phyloP scores from a whole-genome alignment of 2,888 invertebrate genomes.

The Sphaerophoria taeniata region DNA sequence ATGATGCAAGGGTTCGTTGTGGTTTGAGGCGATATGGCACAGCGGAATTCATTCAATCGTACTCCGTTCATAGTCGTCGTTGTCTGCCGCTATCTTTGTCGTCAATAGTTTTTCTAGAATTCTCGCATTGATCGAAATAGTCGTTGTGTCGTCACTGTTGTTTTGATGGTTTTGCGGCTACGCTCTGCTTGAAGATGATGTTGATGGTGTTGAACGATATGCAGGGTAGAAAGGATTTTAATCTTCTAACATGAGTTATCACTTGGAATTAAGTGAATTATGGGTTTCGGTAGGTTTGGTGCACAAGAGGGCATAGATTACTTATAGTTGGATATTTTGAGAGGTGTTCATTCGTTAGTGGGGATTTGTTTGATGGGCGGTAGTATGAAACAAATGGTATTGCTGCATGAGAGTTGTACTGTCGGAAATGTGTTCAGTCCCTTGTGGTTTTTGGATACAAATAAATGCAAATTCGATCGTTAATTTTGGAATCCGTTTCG shows the following conservation, averaged over 20 bases:
- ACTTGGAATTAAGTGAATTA: slow-evolving; percentile 74
- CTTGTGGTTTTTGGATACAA: slow-evolving; percentile 44
- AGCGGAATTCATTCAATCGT: slow-evolving; percentile 28
- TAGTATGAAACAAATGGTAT: slow-evolving; percentile 57
- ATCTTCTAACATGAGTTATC: slow-evolving; percentile 71
- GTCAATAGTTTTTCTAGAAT: not conserved
- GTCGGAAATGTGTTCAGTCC: slow-evolving; percentile 6
- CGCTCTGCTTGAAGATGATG: slow-evolving; percentile 20
- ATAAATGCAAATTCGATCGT: slow-evolving; percentile 69
- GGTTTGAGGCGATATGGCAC: not conserved
- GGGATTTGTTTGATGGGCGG: slow-evolving; percentile 48
- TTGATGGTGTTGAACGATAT: not conserved
- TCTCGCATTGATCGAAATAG: slow-evolving; percentile 60
- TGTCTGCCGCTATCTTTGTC: not conserved
- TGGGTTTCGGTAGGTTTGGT: slow-evolving; percentile 65
- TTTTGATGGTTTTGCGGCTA: slow-evolving; percentile 65
- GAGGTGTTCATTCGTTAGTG: slow-evolving; percentile 15
- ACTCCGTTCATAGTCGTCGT: not conserved
- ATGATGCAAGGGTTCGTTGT: not conserved
- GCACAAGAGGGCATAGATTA: slow-evolving; percentile 51
- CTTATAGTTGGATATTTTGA: not conserved
- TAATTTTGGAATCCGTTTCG: slow-evolving; percentile 57
- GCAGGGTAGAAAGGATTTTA: slow-evolving; percentile 23
- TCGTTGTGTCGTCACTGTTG: slow-evolving; percentile 69
- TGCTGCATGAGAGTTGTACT: not conserved